Evolutionary conservation across 2,797 vertebrate genomes (phyloP).

Genomic region (Sphenodon punctatus): DNA sequence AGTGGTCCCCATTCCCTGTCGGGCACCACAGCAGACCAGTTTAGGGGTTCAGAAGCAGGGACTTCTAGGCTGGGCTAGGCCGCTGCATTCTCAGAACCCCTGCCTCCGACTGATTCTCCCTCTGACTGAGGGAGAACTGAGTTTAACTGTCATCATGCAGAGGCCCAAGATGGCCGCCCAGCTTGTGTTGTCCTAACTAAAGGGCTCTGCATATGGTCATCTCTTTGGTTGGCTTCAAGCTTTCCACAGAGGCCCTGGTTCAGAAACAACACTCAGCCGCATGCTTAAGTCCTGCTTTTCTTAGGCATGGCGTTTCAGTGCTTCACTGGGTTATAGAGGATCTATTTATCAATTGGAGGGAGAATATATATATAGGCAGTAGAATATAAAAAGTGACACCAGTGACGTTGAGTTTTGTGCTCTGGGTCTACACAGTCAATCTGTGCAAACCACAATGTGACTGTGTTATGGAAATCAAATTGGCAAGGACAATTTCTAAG

Average conservation of each 20-base stretch:
- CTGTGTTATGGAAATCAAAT: not conserved
- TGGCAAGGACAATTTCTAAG: not conserved
- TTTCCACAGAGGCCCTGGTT: fast-evolving
- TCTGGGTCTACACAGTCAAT: not conserved
- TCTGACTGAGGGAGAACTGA: too few species aligned
- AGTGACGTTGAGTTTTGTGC: not conserved
- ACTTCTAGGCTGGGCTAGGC: too few species aligned
- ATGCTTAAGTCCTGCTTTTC: not conserved
- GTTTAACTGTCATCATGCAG: fast-evolving
- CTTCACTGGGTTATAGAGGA: not conserved
- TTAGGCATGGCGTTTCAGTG: not conserved
- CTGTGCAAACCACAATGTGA: not conserved
- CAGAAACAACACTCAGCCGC: not conserved
- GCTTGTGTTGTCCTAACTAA: too few species aligned
- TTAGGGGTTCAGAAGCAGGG: too few species aligned
- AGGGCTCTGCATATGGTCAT: too few species aligned
- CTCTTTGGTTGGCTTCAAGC: not conserved
- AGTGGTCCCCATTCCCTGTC: too few species aligned
- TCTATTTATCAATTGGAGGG: not conserved
- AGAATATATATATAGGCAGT: not conserved
- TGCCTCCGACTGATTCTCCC: too few species aligned
- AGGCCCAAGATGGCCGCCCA: too few species aligned
- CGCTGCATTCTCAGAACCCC: too few species aligned
- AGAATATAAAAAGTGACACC: fast-evolving
- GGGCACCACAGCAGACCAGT: too few species aligned